Percentiles rank a stretch among this genome's conserved stretches.
Evolutionary conservation across 1,140 invertebrate species (phyloP).

Genomic region (Neodiprion pinetum): DNA sequence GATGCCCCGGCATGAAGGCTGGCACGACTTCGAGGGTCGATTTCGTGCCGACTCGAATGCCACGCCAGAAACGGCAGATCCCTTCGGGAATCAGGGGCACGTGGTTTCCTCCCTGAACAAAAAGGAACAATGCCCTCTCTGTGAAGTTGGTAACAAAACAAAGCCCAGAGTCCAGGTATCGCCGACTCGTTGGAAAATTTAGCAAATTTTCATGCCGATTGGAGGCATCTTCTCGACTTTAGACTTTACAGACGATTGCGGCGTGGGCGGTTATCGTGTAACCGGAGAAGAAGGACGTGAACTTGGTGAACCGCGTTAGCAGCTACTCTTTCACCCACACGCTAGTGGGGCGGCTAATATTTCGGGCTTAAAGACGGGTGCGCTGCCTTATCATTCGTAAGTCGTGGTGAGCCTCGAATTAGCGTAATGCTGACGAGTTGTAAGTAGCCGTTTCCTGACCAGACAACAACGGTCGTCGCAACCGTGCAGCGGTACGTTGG

Average conservation of each 20-base stretch:
- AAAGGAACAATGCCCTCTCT: background rate
- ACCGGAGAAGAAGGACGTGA: background rate
- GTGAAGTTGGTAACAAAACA: background rate
- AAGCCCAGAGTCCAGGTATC: background rate
- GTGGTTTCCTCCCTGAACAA: slow-evolving; percentile 35
- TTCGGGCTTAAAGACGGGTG: no score
- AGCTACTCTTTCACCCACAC: no score
- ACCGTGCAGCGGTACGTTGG: background rate
- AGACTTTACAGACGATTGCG: background rate
- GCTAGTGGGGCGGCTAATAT: no score
- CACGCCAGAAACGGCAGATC: slow-evolving; percentile 33
- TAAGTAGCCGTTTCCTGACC: slow-evolving; percentile 6
- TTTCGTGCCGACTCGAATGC: no score
- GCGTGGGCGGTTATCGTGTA: background rate
- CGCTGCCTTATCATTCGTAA: background rate
- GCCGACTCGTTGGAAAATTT: background rate
- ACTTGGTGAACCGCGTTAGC: background rate
- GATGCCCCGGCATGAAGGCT: slow-evolving; percentile 6
- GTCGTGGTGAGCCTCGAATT: background rate
- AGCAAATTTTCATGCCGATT: no score
- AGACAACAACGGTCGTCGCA: background rate
- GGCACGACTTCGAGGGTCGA: no score
- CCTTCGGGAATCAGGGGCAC: background rate
- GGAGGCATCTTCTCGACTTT: background rate
- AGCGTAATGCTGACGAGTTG: background rate